Evolutionary conservation across 2,888 invertebrate species (phyloP).

Genomic region (Ditylenchus weischeri): DNA sequence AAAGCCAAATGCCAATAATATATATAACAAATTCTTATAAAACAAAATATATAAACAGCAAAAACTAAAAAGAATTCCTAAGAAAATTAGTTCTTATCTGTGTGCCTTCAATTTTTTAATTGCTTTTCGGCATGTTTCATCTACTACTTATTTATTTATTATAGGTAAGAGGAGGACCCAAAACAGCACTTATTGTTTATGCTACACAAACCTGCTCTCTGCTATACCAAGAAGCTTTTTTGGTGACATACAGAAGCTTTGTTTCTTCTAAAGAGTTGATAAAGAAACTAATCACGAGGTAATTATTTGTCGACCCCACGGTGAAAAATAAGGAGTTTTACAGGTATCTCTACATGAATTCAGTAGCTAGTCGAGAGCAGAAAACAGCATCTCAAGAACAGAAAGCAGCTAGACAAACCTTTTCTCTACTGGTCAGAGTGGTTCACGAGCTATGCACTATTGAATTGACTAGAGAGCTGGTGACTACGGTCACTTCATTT

Average conservation of each 20-base stretch:
- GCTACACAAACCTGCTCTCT: conserved; percentile 75
- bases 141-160: conserved; percentile 13
- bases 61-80: too few relatives aligned
- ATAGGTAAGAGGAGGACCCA: conserved; percentile 75
- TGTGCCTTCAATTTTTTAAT: too few relatives aligned
- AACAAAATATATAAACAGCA: too few relatives aligned
- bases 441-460: conserved; percentile 76
- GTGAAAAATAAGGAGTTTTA: too few relatives aligned
- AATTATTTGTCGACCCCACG: not conserved
- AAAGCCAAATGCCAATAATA: too few relatives aligned
- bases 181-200: conserved; percentile 89
- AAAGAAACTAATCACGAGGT: conserved; percentile 52
- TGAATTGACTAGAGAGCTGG: conserved; percentile 42
- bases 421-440: conserved; percentile 86
- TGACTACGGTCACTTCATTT: conserved; percentile 74
- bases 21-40: too few relatives aligned
- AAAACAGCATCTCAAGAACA: conserved; percentile 63
- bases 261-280: conserved; percentile 48
- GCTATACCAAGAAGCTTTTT: conserved; percentile 93
- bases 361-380: conserved; percentile 12
- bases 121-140: too few relatives aligned
- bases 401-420: conserved; percentile 76
- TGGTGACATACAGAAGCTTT: conserved; percentile 76
- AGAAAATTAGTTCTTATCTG: too few relatives aligned
- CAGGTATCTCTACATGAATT: conserved; percentile 50